Evolutionary conservation across 2,113 vertebrate species (phyloP), one percentile per base, ranked within the genome.

Genomic region (Glaucidium brasilianum): DNA sequence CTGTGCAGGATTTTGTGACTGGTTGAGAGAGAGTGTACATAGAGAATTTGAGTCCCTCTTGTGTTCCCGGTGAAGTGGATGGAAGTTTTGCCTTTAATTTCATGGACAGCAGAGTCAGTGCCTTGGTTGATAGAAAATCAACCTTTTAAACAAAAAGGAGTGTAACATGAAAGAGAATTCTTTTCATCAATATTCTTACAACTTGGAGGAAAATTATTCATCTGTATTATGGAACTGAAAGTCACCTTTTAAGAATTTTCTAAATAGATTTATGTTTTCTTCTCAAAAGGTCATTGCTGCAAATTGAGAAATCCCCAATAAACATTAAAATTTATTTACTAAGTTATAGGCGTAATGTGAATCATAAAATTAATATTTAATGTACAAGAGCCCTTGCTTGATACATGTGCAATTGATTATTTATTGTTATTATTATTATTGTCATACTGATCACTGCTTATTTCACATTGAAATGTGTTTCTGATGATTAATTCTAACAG

Each of bases 381-480:
- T 74, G 19, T 39, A 56, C 0, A 3, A 83, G 3, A 80, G 1
- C 3, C 22, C 17, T 59, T 74, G 35, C 32, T 95, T 83, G 83
- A 83, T 37, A 21, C 35, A 39, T 55, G 18, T 92, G 35, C 10
- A 83, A 94, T 71, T 67, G 75, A 85, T 85, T 89, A 5, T 32
- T 92, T 96, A 19, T 94, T 88, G 49, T 95, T 94, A 95, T 92
- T 95, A 60, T 95, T 94, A 95, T 92, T 95, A 58, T 94, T 94
- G 88, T 96, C 96, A 92, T 90, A 92, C 91, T 91, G 91, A 96
- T 97, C 94, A 96, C 97, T 98, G 80, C 87, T 96, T 96, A 86
- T 97, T 98, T 97, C 95, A 97, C 96, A 55, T 3, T 96, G 89
- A 98, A 98, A 96, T 97, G 90, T 97, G 86, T 96, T 97, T 98